Evolutionary conservation across 1,140 invertebrate species (phyloP).

Genomic region (Trigoniulus corallinus): DNA sequence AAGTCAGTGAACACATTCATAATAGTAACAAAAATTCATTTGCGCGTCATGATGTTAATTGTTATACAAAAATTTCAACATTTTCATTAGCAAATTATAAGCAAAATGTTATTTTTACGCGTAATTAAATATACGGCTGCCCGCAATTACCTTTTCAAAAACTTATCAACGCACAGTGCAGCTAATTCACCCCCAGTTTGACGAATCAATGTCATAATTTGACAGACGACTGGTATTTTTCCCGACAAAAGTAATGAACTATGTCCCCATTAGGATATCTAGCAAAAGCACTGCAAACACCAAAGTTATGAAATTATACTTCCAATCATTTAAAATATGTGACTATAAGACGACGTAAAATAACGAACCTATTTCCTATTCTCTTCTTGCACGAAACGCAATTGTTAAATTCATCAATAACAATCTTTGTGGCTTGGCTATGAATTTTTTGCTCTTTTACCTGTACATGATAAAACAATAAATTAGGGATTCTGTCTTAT

Average conservation of each 20-base stretch:
- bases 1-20: too few relatives aligned
- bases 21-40: too few relatives aligned
- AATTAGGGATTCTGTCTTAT: constrained; percentile 4
- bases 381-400: constrained; percentile 83
- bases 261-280: constrained; percentile 79
- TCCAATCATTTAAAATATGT: constrained; percentile 11
- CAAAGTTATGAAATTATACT: constrained; percentile 13
- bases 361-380: constrained; percentile 76
- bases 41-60: too few relatives aligned
- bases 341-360: too few relatives aligned
- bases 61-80: too few relatives aligned
- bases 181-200: too few relatives aligned
- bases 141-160: too few relatives aligned
- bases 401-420: constrained; percentile 67
- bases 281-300: constrained; percentile 62
- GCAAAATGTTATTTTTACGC: too few relatives aligned
- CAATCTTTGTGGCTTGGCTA: constrained; percentile 59
- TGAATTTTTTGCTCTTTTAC: constrained; percentile 59
- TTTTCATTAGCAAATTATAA: too few relatives aligned
- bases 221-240: constrained; percentile 14
- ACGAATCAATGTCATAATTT: too few relatives aligned
- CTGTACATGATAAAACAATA: constrained; percentile 25
- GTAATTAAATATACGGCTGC: too few relatives aligned
- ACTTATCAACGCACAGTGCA: too few relatives aligned
- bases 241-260: constrained; percentile 70